Base-by-base conservation (phyloP, 1,140 invertebrate species). In the Aphaenogaster rudis region DNA sequence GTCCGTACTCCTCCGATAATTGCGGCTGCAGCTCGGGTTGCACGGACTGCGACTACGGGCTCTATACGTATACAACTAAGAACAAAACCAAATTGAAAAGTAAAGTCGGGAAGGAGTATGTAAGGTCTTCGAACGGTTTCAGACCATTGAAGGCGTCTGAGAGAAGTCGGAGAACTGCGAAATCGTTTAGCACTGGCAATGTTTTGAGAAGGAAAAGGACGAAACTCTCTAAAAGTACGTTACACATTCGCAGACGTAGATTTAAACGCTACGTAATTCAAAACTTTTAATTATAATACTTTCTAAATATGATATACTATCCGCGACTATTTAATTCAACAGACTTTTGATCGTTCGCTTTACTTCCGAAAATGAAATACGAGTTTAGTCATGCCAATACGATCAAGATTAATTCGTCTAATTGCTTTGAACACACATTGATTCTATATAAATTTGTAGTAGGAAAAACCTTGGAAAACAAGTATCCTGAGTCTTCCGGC, bases 1-100 rank as follows among this genome's bases (percentile, higher is more conserved):
- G 17, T 13, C 69, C 33, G 5, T 66, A 72, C 54, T 72, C 69
- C 33, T 72, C 69, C 17, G 50, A 72, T 17, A 9, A 72, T 39
- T 54, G 50, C 50, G 33, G 17, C 17, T 54, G 50, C 50, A 54
- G 33, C 11, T 71, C 42, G 7, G 45, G 45, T 36, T 17, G 48
- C 15, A 36, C 48, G 48, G 13, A 33, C 6, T 71, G 69, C 48
- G 45, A 71, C 15, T 71, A 50, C 15, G 48, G 17, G 6, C 50
- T 66, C 36, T 39, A 66, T 17, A 39, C 63, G 36, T 36, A 54
- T 13, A 54, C 69, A 39, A 9, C 8, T n/a, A 72, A 54, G 9
- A 72, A 72, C 15, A 52, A 36, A 13, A 52, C 15, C 45, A 52
- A 52, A 15, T 36, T 15, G 33, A 72, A 52, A 72, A 72, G 3